Evolutionary conservation across 2,797 vertebrate species (phyloP).

Genomic region (Macropus fuliginosus): DNA sequence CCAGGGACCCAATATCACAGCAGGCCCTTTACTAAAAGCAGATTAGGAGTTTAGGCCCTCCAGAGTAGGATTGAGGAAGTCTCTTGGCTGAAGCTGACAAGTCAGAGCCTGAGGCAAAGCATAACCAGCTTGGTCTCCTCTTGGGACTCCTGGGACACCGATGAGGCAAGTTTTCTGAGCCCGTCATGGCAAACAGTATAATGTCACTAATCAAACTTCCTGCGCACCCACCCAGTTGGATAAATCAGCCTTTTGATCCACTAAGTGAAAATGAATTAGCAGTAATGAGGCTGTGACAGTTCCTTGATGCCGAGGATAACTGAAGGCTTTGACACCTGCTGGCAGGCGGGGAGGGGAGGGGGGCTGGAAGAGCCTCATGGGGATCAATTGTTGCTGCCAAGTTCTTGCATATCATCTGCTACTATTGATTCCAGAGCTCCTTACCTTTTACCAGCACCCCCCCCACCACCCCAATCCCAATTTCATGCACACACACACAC

Average conservation of each 20-base stretch:
- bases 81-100: background rate
- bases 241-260: constrained; percentile 75
- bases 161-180: constrained; percentile 68
- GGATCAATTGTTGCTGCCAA: constrained; percentile 38
- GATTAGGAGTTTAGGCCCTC: background rate
- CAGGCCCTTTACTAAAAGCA: background rate
- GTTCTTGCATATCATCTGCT: background rate
- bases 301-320: constrained; percentile 66
- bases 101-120: constrained; percentile 6
- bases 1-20: background rate
- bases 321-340: constrained; percentile 67
- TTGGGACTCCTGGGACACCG: constrained; percentile 65
- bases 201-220: constrained; percentile 76
- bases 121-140: constrained; percentile 36
- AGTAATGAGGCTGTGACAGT: constrained; percentile 79
- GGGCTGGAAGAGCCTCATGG: background rate
- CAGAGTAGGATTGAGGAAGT: background rate
- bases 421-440: background rate
- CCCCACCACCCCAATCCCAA: background rate
- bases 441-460: background rate
- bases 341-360: constrained; percentile 49
- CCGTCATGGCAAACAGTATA: constrained; percentile 67
- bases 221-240: constrained; percentile 75
- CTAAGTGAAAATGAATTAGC: constrained; percentile 78
- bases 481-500: background rate